A percentile compares a stretch with the other conserved stretches of the same genome.
Conservation (phyloP, 2,888 invertebrate species). For the Lampropteryx suffumata region DNA sequence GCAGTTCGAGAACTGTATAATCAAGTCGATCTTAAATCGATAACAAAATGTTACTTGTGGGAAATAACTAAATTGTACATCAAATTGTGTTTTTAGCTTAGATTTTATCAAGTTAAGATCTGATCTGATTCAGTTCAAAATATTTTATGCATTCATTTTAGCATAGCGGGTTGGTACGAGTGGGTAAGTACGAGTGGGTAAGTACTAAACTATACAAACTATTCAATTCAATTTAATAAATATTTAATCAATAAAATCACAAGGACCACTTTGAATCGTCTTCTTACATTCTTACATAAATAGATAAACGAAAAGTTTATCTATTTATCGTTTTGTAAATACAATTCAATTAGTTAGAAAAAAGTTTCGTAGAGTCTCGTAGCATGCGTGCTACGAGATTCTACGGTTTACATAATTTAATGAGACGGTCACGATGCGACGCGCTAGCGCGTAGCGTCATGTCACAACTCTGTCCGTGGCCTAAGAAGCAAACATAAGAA, state of each 20-base stretch:
- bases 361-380: conserved; percentile 10
- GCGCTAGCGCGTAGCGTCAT: conserved; percentile 18
- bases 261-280: no score
- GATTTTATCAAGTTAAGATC: conserved; percentile 4
- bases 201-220: no score
- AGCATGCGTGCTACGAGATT: conserved; percentile 17
- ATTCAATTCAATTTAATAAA: no score
- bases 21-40: conserved; percentile 1
- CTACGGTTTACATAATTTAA: conserved; percentile 15
- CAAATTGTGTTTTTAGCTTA: background rate
- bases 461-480: conserved; percentile 16
- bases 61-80: conserved; percentile 2
- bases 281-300: no score
- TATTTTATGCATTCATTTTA: background rate
- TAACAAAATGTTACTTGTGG: background rate
- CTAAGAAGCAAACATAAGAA: conserved; percentile 3
- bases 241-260: no score
- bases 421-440: conserved; percentile 16
- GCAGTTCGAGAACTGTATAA: background rate
- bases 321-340: background rate
- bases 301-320: no score
- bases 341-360: background rate
- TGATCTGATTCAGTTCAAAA: conserved; percentile 1
- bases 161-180: no score
- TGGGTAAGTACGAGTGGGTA: no score